These are phyloP conservation scores for Alouatta caraya DNA, from an alignment of 2,797 vertebrate species.

Conservation along the genomic window DNA sequence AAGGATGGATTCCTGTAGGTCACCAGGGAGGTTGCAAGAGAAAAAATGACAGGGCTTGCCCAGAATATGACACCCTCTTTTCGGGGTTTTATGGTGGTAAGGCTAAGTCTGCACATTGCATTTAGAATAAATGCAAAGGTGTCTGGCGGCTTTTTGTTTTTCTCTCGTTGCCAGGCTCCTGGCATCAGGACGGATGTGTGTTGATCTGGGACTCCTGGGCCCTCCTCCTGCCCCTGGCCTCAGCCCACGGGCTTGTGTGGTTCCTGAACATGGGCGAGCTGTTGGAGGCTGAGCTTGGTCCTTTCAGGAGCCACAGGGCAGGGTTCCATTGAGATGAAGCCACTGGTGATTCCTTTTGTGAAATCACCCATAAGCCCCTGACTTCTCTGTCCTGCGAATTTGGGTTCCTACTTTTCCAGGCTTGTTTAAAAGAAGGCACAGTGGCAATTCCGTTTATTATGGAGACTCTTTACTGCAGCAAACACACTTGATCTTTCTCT, in stretches of 20 bases:
- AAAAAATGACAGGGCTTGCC: not conserved
- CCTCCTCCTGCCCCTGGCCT: not conserved
- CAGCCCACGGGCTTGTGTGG: accelerated
- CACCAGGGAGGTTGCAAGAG: not conserved
- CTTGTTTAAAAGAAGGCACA: not conserved
- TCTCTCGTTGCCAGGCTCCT: accelerated
- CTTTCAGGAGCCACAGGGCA: accelerated
- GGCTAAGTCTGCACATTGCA: accelerated
- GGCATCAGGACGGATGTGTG: not conserved
- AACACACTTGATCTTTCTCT: not conserved
- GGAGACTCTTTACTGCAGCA: not conserved
- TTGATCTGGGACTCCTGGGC: not conserved
- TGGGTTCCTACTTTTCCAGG: not conserved
- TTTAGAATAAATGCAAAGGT: accelerated
- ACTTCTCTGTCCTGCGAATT: not conserved
- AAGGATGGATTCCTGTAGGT: accelerated
- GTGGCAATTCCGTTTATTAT: accelerated
- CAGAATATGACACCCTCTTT: accelerated
- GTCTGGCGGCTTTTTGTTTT: accelerated
- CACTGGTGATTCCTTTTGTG: accelerated
- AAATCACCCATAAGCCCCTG: accelerated
- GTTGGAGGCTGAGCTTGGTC: not conserved
- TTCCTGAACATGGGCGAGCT: not conserved
- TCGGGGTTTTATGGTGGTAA: not conserved
- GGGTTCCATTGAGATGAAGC: accelerated